phyloP scores from a whole-genome alignment of 2,888 invertebrate genomes.

The Apomyelois bistriatella region DNA sequence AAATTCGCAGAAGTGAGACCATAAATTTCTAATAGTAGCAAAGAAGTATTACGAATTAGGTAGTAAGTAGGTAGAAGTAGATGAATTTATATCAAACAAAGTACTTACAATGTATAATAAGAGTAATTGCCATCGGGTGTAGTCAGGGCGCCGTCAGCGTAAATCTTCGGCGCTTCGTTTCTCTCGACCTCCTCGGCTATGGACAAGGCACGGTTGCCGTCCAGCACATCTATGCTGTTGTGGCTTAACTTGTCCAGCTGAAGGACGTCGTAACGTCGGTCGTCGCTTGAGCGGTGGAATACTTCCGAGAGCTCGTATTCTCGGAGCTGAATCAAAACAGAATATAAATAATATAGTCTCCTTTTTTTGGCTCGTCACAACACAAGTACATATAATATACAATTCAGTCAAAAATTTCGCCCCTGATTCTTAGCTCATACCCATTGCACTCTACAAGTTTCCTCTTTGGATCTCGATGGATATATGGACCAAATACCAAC shows the following conservation, averaged over 20 bases:
- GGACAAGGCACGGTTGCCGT: slow-evolving; percentile 86
- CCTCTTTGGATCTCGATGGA: too few species aligned
- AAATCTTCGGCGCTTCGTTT: slow-evolving; percentile 81
- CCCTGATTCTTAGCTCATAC: too few species aligned
- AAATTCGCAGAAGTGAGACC: too few species aligned
- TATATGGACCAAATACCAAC: too few species aligned
- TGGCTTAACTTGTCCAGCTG: slow-evolving; percentile 80
- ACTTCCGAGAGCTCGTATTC: slow-evolving; percentile 94
- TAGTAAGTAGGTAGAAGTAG: too few species aligned
- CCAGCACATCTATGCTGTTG: slow-evolving; percentile 81
- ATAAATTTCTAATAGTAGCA: too few species aligned
- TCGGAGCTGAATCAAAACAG: slow-evolving; percentile 81
- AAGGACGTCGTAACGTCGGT: slow-evolving; percentile 86
- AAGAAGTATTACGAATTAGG: too few species aligned
- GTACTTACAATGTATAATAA: slow-evolving; percentile 71
- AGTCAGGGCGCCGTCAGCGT: slow-evolving; percentile 69
- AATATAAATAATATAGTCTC: not conserved
- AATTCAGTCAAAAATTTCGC: too few species aligned
- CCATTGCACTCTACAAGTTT: too few species aligned
- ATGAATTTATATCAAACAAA: too few species aligned
- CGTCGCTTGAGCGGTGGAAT: slow-evolving; percentile 90
- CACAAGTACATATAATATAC: too few species aligned
- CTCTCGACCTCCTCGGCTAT: slow-evolving; percentile 90
- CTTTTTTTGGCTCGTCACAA: not conserved
- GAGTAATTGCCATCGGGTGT: slow-evolving; percentile 69